Conservation (phyloP, 2,797 vertebrate genomes). For the Hipposideros larvatus region DNA sequence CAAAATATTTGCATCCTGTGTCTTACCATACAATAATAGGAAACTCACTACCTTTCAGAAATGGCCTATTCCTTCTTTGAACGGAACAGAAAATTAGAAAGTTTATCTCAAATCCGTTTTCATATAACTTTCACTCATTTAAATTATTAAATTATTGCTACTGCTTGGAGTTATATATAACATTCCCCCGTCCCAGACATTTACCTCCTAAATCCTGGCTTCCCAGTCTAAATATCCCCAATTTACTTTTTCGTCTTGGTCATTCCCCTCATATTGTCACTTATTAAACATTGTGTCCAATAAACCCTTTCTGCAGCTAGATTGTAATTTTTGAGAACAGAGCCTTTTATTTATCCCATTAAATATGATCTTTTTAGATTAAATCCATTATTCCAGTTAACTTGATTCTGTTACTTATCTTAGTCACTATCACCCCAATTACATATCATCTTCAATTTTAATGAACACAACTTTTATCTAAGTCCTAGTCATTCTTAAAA, state of each 20-base stretch:
- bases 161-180: neutral
- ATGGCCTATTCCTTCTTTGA: constrained; percentile 1
- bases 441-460: constrained; percentile 8
- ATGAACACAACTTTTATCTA: constrained; percentile 1
- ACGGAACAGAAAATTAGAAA: neutral
- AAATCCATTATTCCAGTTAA: constrained; percentile 34
- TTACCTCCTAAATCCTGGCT: neutral
- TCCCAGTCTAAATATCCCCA: neutral
- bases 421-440: neutral
- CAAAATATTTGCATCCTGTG: neutral
- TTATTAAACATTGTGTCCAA: neutral
- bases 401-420: neutral
- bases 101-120: constrained; percentile 1
- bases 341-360: neutral
- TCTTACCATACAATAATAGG: neutral
- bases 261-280: neutral
- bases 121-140: neutral
- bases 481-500: neutral
- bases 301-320: neutral
- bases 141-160: constrained; percentile 45
- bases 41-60: constrained; percentile 13
- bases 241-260: neutral
- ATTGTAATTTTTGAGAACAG: constrained; percentile 49
- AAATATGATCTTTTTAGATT: constrained; percentile 42
- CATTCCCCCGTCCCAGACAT: neutral